phyloP scores from a whole-genome alignment of 2,888 invertebrate species.

The Caenorhabditis zanzibari region DNA sequence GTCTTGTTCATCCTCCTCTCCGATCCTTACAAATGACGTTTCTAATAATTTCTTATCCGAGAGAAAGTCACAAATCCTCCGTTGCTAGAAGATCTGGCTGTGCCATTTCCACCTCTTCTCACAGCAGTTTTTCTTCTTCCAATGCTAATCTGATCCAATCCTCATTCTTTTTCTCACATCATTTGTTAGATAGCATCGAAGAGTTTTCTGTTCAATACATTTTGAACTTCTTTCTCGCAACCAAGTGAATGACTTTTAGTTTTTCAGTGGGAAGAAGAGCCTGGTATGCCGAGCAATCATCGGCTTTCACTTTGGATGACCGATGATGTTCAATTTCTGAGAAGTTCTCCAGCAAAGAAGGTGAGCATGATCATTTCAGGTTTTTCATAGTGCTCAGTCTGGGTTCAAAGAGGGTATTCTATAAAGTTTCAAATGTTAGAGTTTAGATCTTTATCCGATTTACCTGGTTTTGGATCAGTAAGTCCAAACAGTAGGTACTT shows the following conservation, averaged over 20 bases:
- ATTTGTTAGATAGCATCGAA: neutral
- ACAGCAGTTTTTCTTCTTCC: slow-evolving; percentile 5
- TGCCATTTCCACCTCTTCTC: slow-evolving; percentile 27
- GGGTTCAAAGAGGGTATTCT: neutral
- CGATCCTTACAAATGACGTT: slow-evolving; percentile 24
- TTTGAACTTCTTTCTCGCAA: neutral
- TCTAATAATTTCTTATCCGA: slow-evolving; percentile 26
- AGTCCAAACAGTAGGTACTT: too few relatives aligned
- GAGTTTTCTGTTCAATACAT: neutral
- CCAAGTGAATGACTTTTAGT: slow-evolving; percentile 7
- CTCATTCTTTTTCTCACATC: slow-evolving; percentile 24
- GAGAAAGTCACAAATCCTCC: slow-evolving; percentile 35
- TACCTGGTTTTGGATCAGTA: too few relatives aligned
- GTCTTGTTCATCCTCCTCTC: neutral
- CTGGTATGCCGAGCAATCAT: slow-evolving; percentile 43
- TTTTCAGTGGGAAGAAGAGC: slow-evolving; percentile 22
- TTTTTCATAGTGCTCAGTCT: neutral
- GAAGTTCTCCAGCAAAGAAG: slow-evolving; percentile 39
- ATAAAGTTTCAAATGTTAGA: neutral
- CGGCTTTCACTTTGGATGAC: slow-evolving; percentile 55
- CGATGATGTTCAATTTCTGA: slow-evolving; percentile 49
- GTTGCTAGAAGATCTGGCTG: slow-evolving; percentile 10
- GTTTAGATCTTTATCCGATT: too few relatives aligned
- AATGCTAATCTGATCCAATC: slow-evolving; percentile 39
- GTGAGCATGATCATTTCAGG: slow-evolving; percentile 18